Percentiles rank a stretch among this genome's conserved stretches.
Conservation (phyloP, 37 sponge, comb jelly and placozoan species). For the Tethya wilhelma region DNA sequence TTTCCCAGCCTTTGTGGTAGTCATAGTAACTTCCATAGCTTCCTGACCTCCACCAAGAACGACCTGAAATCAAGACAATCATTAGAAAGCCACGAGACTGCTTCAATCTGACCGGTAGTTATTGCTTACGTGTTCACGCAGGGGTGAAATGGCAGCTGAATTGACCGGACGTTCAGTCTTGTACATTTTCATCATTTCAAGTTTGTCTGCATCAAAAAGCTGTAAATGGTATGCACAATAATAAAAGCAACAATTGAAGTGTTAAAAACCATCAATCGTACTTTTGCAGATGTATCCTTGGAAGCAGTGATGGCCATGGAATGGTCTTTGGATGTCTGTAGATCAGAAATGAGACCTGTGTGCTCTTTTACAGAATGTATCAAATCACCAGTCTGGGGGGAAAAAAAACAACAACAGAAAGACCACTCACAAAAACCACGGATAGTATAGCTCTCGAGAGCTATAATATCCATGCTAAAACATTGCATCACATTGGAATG, state of each 20-base stretch:
- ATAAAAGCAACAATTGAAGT: background rate
- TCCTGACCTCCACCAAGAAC: conserved; percentile 99
- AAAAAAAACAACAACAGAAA: background rate
- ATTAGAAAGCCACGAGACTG: too few relatives aligned
- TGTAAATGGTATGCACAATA: conserved; percentile 68
- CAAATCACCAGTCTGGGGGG: background rate
- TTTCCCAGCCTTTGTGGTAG: conserved; percentile 91
- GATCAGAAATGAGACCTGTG: conserved; percentile 62
- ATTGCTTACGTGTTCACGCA: conserved; percentile 85
- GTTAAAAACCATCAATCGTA: background rate
- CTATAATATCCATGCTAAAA: background rate
- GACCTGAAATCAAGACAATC: conserved; percentile 55
- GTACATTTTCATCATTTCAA: conserved; percentile 85
- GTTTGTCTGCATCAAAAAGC: conserved; percentile 88
- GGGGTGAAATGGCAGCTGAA: conserved; percentile 92
- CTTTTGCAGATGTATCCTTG: conserved; percentile 92
- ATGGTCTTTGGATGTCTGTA: conserved; percentile 60
- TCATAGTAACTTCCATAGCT: conserved; percentile 97
- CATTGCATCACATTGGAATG: background rate
- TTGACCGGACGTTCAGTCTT: conserved; percentile 97
- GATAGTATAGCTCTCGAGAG: background rate
- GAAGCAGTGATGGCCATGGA: conserved; percentile 92
- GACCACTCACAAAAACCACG: background rate
- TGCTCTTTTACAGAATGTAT: conserved; percentile 37
- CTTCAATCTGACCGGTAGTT: too few relatives aligned